Evolutionary conservation across 2,888 invertebrate genomes (phyloP).

Genomic region (Drosophila aldrichi): DNA sequence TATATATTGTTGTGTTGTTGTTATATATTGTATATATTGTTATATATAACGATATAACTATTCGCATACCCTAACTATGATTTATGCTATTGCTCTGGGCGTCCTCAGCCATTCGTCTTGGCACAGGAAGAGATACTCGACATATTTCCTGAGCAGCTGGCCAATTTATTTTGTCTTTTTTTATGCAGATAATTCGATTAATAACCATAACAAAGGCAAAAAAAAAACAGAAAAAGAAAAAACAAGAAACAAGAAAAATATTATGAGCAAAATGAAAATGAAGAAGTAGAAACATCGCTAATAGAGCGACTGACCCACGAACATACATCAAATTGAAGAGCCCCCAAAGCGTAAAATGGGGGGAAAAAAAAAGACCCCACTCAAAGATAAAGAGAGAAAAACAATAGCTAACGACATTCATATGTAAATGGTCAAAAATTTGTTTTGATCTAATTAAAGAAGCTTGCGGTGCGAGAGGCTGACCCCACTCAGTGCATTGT

Average conservation of each 20-base stretch:
- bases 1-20: too few relatives aligned
- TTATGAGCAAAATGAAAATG: conserved; percentile 21
- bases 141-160: conserved; percentile 28
- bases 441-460: conserved; percentile 74
- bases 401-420: conserved; percentile 50
- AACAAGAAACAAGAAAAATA: conserved; percentile 12
- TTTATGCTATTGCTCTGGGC: background rate
- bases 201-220: conserved; percentile 47
- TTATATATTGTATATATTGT: too few relatives aligned
- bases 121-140: conserved; percentile 37
- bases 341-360: conserved; percentile 4
- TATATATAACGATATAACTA: too few relatives aligned
- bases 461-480: conserved; percentile 39
- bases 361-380: conserved; percentile 3
- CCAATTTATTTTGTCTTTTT: conserved; percentile 14
- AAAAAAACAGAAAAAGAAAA: background rate
- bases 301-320: conserved; percentile 67
- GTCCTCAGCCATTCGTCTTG: conserved; percentile 5
- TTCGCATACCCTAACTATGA: background rate
- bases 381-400: conserved; percentile 10
- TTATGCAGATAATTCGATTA: conserved; percentile 41
- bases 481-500: conserved; percentile 51
- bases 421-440: conserved; percentile 57
- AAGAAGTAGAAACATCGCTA: conserved; percentile 21
- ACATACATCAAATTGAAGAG: conserved; percentile 58